These are phyloP conservation scores for Numida meleagris DNA, from an alignment of 2,113 vertebrate species.

Conservation along the genomic window DNA sequence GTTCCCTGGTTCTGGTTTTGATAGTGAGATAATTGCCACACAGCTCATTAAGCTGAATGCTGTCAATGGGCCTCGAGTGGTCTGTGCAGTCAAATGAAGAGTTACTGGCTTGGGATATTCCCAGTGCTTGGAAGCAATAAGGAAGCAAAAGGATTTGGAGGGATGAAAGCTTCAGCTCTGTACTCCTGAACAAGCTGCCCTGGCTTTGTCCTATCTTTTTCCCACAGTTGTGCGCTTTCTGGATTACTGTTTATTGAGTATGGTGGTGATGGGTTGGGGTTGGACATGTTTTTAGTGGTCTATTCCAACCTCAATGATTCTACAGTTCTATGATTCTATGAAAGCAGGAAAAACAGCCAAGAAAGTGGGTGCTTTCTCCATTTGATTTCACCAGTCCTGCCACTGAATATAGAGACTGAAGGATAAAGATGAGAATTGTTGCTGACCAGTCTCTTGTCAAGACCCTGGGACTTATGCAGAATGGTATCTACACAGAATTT, in stretches of 20 bases:
- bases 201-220: neutral
- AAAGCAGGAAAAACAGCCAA: neutral
- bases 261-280: too few species aligned
- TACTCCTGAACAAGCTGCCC: neutral
- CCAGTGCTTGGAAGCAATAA: neutral
- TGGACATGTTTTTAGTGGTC: too few species aligned
- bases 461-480: neutral
- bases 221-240: neutral
- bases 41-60: conserved; percentile 65
- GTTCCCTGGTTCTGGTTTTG: conserved; percentile 32
- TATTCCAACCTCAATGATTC: too few species aligned
- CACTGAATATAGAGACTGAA: neutral
- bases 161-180: neutral
- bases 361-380: neutral
- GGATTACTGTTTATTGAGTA: neutral
- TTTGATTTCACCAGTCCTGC: neutral
- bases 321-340: too few species aligned
- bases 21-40: conserved; percentile 34
- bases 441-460: neutral
- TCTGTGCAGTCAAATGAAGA: conserved; percentile 36
- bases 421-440: neutral
- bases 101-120: conserved; percentile 1
- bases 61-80: conserved; percentile 34
- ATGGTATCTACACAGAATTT: neutral
- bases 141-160: neutral